Base-by-base conservation (phyloP, 2,888 invertebrate genomes). In the Drosophila neutralis region DNA sequence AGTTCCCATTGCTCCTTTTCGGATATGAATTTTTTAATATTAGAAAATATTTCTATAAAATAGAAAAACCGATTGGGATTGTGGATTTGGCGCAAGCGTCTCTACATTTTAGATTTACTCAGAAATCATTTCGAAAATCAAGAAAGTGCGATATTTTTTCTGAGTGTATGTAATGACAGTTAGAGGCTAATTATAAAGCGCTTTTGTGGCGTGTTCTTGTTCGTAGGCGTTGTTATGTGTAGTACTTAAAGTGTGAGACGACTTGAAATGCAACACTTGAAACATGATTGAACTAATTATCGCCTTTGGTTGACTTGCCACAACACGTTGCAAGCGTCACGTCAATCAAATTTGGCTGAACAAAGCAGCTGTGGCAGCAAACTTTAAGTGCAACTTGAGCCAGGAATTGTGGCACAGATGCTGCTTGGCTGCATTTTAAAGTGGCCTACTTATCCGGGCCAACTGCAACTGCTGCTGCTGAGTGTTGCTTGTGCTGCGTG, bases 381-480 rank as follows among this genome's bases (percentile, higher is more conserved):
- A 57, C 76, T 69, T 75, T 66, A 74, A 89, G 82, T 78, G 79
- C 84, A 67, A 69, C 70, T 57, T 54, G 27, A 31, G 58, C 56
- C 79, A 45, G 35, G 69, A 69, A 65, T 56, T 65, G 68, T 52
- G 72, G 59, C 73, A 59, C 36, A 69, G 67, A 52, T 67, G 38
- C 69, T 69, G 36, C 56, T 58, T 70, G 71, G 83, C 54, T 72
- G 64, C 64, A 24, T 63, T 52, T 78, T 67, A 80, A 76, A 87
- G 87, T 87, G 82, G 80, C 83, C 78, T 87, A 87, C 89, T 85
- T 88, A 73, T 58, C 42, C 56, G 27, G 45, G 61, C 69, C 64
- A 64, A 79, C 73, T 80, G 74, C 72, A 65, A 77, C 59, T 68
- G 66, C 67, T 70, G 59, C 64, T 62, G 71, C 73, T n/a, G 31